Evolutionary conservation across 2,888 invertebrate species (phyloP).

Genomic region (Gryllus longicercus): DNA sequence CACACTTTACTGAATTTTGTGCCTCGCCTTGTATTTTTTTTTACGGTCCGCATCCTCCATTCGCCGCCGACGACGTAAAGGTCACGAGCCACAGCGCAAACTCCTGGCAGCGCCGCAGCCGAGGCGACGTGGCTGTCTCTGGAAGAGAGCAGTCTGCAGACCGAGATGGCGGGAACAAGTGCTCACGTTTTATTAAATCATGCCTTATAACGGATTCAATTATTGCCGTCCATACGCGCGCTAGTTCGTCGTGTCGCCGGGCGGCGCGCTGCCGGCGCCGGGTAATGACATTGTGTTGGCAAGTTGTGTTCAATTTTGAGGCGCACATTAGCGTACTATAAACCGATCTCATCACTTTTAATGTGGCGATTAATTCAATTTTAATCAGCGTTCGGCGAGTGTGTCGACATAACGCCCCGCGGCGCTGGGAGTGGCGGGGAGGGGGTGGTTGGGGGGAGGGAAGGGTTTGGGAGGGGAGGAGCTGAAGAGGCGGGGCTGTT

Average conservation of each 20-base stretch:
- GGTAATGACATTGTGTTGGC: slow-evolving; percentile 11
- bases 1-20: too few relatives aligned
- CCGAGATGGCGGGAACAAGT: not conserved
- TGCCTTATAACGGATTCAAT: slow-evolving; percentile 17
- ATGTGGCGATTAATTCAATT: slow-evolving; percentile 17
- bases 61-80: too few relatives aligned
- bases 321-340: slow-evolving; percentile 8
- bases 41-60: too few relatives aligned
- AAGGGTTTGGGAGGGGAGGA: not conserved
- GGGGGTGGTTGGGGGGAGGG: not conserved
- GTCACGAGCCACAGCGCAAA: too few relatives aligned
- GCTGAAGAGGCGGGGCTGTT: not conserved
- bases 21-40: too few relatives aligned
- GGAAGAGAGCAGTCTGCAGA: too few relatives aligned
- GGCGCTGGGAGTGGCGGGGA: not conserved
- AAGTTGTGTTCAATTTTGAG: slow-evolving; percentile 17
- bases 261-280: not conserved
- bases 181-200: not conserved
- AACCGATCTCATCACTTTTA: slow-evolving; percentile 17
- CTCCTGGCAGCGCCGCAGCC: too few relatives aligned
- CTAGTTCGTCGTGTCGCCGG: not conserved
- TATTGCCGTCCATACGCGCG: not conserved
- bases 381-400: slow-evolving; percentile 8
- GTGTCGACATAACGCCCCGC: not conserved
- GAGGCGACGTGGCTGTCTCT: too few relatives aligned